These are phyloP conservation scores for Rhamnusium bicolor DNA, from an alignment of 2,888 invertebrate species.

Conservation along the genomic window DNA sequence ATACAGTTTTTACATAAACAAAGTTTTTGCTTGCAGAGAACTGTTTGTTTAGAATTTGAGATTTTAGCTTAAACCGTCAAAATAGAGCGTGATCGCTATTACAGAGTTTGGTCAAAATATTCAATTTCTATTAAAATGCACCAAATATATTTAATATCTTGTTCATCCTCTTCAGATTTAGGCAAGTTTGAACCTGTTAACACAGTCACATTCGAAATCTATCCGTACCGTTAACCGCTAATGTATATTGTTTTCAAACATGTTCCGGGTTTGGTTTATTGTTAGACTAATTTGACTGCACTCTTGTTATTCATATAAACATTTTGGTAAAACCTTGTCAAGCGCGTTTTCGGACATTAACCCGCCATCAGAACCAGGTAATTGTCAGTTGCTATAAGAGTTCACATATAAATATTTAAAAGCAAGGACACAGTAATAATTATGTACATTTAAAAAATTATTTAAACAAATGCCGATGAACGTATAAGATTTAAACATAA, in stretches of 20 bases:
- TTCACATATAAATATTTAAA: slow-evolving; percentile 13
- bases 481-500: neutral
- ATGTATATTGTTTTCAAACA: neutral
- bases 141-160: no score
- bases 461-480: slow-evolving; percentile 12
- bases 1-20: no score
- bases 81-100: no score
- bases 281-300: slow-evolving; percentile 13
- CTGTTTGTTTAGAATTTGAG: no score
- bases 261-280: slow-evolving; percentile 12
- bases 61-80: no score
- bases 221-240: neutral
- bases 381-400: slow-evolving; percentile 2
- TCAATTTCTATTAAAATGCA: no score
- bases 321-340: slow-evolving; percentile 17
- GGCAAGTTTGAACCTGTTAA: neutral
- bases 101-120: no score
- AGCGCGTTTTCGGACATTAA: slow-evolving; percentile 19
- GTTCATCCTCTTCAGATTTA: no score
- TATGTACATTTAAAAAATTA: slow-evolving; percentile 9
- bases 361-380: slow-evolving; percentile 8
- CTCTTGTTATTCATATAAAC: slow-evolving; percentile 7
- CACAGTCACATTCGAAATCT: neutral
- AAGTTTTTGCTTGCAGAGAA: no score
- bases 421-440: slow-evolving; percentile 13